A percentile compares a stretch with the other conserved stretches of the same genome.
Conservation (phyloP, 2,888 invertebrate genomes). For the Scaptomyza reducta region DNA sequence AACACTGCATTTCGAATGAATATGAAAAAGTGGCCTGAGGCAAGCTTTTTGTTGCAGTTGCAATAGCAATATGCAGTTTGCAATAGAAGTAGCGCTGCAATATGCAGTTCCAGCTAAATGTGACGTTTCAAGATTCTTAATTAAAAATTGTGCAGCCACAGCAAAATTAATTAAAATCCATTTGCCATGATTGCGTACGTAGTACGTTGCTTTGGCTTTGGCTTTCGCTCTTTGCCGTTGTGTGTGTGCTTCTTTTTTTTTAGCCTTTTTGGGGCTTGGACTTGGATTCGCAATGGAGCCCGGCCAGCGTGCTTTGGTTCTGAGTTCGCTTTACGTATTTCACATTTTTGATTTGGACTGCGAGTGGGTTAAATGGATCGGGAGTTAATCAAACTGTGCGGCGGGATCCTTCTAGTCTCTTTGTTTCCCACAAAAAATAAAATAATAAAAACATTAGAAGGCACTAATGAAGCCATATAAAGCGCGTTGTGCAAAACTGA, state of each 20-base stretch:
- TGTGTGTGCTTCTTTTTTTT: background rate
- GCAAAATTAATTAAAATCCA: constrained; percentile 77
- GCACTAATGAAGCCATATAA: no score
- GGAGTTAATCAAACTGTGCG: constrained; percentile 55
- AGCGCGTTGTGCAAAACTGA: no score
- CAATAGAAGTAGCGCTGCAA: background rate
- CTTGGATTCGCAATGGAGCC: no score
- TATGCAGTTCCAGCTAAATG: constrained; percentile 22
- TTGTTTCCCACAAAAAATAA: constrained; percentile 55
- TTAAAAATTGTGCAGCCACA: constrained; percentile 68
- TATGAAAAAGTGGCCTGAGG: constrained; percentile 1
- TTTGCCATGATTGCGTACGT: constrained; percentile 65
- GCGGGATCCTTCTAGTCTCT: constrained; percentile 1
- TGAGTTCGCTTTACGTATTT: background rate
- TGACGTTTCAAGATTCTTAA: constrained; percentile 62
- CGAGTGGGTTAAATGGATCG: background rate
- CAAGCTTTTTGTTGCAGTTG: constrained; percentile 8
- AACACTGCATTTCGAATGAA: constrained; percentile 5
- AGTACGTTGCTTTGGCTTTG: constrained; percentile 27
- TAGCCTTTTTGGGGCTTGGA: background rate
- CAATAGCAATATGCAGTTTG: background rate
- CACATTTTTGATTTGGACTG: constrained; percentile 3
- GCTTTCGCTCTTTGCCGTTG: constrained; percentile 6
- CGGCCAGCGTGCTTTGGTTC: constrained; percentile 6
- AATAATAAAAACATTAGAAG: no score